phyloP scores from a whole-genome alignment of 2,888 invertebrate species.

The Urechis unicinctus region DNA sequence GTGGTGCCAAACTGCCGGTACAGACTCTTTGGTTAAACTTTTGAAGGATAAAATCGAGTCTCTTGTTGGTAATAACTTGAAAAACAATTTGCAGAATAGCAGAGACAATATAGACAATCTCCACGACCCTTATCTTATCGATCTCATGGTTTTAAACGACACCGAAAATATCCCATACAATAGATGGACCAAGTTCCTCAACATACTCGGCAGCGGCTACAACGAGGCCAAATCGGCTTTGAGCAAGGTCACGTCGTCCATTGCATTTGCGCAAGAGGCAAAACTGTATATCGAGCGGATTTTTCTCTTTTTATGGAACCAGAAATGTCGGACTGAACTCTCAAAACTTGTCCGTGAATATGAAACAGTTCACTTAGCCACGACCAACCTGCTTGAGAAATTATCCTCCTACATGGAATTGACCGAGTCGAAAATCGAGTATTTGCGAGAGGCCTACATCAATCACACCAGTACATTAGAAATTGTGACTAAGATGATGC shows the following conservation, averaged over 20 bases:
- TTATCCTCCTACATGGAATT: not conserved
- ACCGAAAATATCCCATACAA: not conserved
- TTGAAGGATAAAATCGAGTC: not conserved
- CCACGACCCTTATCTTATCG: not conserved
- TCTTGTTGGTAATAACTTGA: not conserved
- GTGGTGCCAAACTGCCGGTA: not conserved
- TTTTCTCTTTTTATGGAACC: not conserved
- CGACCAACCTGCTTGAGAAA: not conserved
- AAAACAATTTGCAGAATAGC: not conserved
- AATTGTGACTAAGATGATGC: not conserved
- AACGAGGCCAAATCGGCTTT: not conserved
- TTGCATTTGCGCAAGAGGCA: not conserved
- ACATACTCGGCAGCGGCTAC: not conserved
- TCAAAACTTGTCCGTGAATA: not conserved
- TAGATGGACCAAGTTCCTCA: too few species aligned
- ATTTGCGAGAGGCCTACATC: not conserved
- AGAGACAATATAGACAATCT: not conserved
- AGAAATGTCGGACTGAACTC: slow-evolving; percentile 1
- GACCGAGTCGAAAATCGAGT: not conserved
- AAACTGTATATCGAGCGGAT: not conserved
- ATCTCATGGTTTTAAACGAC: not conserved
- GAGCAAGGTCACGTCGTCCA: not conserved
- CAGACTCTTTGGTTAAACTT: not conserved
- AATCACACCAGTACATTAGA: not conserved
- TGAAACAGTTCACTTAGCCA: not conserved